These are phyloP conservation scores for Acinonyx jubatus DNA, from an alignment of 2,113 vertebrate species.

Conservation along the genomic window DNA sequence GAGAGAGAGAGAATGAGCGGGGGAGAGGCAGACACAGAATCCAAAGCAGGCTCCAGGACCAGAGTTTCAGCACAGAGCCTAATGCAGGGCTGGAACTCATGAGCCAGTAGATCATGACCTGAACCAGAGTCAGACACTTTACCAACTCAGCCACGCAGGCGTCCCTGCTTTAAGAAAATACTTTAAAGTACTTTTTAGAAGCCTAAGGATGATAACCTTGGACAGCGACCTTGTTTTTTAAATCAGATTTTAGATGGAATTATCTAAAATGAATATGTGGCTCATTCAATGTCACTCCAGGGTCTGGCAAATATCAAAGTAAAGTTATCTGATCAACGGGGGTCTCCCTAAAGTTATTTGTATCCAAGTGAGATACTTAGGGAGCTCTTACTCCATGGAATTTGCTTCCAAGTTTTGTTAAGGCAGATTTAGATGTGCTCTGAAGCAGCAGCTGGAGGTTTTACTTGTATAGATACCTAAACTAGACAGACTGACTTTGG, in stretches of 20 bases:
- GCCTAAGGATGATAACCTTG: neutral
- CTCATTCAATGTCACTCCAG: neutral
- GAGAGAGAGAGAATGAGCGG: too few relatives aligned
- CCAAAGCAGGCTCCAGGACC: too few relatives aligned
- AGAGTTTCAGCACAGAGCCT: too few relatives aligned
- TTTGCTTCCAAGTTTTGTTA: conserved; percentile 27
- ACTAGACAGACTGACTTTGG: conserved; percentile 66
- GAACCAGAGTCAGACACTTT: too few relatives aligned
- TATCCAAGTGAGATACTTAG: neutral
- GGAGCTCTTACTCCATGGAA: neutral
- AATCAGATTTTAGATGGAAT: conserved; percentile 22
- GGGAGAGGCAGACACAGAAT: too few relatives aligned
- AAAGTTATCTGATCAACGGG: neutral
- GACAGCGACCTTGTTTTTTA: neutral
- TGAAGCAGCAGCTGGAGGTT: conserved; percentile 38
- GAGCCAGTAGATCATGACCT: too few relatives aligned
- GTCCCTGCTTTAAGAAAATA: neutral
- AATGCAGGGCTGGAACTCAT: too few relatives aligned
- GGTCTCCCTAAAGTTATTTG: neutral
- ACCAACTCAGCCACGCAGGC: too few relatives aligned
- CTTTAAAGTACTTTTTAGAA: neutral
- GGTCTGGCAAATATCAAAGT: neutral
- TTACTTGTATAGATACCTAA: conserved; percentile 48
- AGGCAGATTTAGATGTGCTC: conserved; percentile 43
- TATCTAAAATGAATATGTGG: neutral